Evolutionary conservation across 2,888 invertebrate genomes (phyloP), one percentile per base, ranked within the genome.

Genomic region (Catocala sponsa): DNA sequence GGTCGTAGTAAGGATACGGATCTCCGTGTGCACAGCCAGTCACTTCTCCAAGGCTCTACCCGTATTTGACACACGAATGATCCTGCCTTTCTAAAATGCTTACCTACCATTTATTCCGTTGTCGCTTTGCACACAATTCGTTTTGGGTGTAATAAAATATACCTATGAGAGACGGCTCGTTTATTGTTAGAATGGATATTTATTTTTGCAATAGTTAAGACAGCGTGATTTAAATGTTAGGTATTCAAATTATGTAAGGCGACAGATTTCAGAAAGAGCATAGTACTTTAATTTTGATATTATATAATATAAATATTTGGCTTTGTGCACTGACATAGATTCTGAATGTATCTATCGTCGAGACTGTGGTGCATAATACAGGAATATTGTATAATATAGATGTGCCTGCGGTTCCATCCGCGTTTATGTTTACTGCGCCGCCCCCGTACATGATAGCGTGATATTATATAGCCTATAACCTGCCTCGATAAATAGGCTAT

Each of bases 1-100:
- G 6, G 25, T 25, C 9, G 35, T 9, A 38, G 38, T 72, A 85
- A 88, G 91, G 91, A 91, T 87, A 83, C 89, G 90, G 90, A 91
- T 91, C 86, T 87, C 73, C 80, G 81, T 74, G 81, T 76, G 75
- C 68, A 69, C 62, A 79, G 81, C 88, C 89, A 81, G 84, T 91
- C 90, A 91, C 90, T 87, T 85, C 87, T 83, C 82, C 90, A 91
- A 91, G 91, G 91, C 78, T 88, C 81, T 75, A 77, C 73, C 76
- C 76, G 83, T 82, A 83, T 82, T 82, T 81, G 80, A 86, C 85
- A 86, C 83, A 85, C 84, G 79, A 78, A 76, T 80, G 85, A 83
- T 86, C 80, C 83, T 76, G 82, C 87, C 88, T 87, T 86, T 89
- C 88, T 89, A 88, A 88, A 86, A 84, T 81, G 72, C 71, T 80